Evolutionary conservation across 2,888 invertebrate species (phyloP), one percentile per base, ranked within the genome.

Genomic region (Gryllus longicercus): DNA sequence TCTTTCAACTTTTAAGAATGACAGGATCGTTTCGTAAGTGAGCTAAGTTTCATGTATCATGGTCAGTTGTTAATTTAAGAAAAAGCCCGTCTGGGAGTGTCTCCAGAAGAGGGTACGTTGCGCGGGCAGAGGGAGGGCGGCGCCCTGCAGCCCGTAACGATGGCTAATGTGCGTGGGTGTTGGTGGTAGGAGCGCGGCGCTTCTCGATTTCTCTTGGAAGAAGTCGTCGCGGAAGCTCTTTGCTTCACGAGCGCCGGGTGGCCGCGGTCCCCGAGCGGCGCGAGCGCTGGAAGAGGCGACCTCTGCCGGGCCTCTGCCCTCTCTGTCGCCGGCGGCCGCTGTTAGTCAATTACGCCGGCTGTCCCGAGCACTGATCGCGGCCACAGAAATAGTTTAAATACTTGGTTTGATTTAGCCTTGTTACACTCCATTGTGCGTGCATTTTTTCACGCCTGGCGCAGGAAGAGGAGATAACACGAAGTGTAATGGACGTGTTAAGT

Each of bases 321-420:
- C 63, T 63, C 63, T 63, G n/a, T 63, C 63, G n/a, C 63, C 63
- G 16, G 16, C 14, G 16, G 16, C n/a, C 63, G 63, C 63, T 63
- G 63, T 63, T n/a, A 14, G 63, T 18, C 63, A 63, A n/a, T n/a
- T 63, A n/a, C 63, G 63, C n/a, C 16, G 16, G 16, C 63, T 63
- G 63, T 63, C n/a, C 8, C 1, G n/a, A 63, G 63, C 63, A 63
- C 11, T 18, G 63, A 63, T 63, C 63, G 63, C 63, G 63, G 63
- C 63, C n/a, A n/a, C n/a, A 63, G 63, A n/a, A 63, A 63, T 63
- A 63, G 16, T 63, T 63, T 63, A 63, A 63, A 63, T 63, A n/a
- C 63, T 63, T 63, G 63, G 63, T 63, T 63, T 63, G 63, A 63
- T 63, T 63, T 18, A 63, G n/a, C 63, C n/a, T 63, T 14, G 63